phyloP scores from a whole-genome alignment of 1,140 invertebrate species.

The Chymomyza costata region DNA sequence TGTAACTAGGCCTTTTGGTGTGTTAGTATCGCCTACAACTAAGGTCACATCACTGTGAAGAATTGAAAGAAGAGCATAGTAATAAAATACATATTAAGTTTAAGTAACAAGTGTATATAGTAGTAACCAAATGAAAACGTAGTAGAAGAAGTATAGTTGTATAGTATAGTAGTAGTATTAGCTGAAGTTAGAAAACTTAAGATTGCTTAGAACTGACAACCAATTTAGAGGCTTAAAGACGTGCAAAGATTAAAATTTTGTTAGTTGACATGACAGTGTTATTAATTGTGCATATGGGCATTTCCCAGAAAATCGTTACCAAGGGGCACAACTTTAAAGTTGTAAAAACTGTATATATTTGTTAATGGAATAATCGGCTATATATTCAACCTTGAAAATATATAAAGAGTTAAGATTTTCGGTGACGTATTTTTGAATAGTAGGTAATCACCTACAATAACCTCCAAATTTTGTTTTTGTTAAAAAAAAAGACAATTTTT shows the following conservation, averaged over 20 bases:
- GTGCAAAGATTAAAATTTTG: slow-evolving; percentile 1
- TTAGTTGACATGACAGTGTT: no score
- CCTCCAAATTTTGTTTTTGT: no score
- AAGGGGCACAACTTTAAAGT: no score
- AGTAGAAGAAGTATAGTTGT: slow-evolving; percentile 4
- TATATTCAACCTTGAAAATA: no score
- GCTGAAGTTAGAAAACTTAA: slow-evolving; percentile 14
- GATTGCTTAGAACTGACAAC: slow-evolving; percentile 10
- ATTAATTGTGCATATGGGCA: no score
- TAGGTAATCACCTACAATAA: no score
- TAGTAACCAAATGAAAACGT: slow-evolving; percentile 36
- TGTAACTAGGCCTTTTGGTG: slow-evolving; percentile 55
- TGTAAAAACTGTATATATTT: no score
- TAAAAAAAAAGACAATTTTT: no score
- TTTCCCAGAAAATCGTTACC: no score
- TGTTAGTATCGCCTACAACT: slow-evolving; percentile 61
- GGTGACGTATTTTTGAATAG: no score
- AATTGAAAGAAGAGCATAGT: slow-evolving; percentile 51
- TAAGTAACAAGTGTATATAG: slow-evolving; percentile 34
- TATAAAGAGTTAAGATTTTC: no score
- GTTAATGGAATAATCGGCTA: no score
- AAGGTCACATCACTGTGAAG: slow-evolving; percentile 69
- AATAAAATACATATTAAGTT: slow-evolving; percentile 44
- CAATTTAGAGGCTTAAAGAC: slow-evolving; percentile 2
- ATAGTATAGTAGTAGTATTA: slow-evolving; percentile 16